Evolutionary conservation across 1,140 invertebrate genomes (phyloP).

Genomic region (Rhagoletis zephyria): DNA sequence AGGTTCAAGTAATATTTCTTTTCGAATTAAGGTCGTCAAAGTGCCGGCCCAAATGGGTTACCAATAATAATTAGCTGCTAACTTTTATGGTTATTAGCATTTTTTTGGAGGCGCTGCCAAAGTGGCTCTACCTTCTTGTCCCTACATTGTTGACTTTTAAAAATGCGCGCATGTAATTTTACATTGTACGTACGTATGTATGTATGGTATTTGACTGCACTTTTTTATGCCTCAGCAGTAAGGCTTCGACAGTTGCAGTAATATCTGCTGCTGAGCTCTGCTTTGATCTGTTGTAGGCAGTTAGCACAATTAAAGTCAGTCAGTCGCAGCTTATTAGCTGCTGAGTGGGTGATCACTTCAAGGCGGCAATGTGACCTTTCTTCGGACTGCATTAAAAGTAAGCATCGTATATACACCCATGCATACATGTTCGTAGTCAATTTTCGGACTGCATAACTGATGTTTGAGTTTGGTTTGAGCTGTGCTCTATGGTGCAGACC

Average conservation of each 20-base stretch:
- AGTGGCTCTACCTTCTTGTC: not conserved
- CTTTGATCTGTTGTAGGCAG: no score
- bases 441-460: not conserved
- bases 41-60: not conserved
- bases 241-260: not conserved
- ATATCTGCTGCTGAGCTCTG: not conserved
- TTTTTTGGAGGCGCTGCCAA: not conserved
- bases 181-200: not conserved
- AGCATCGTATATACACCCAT: not conserved
- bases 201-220: no score
- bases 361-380: slow-evolving; percentile 27
- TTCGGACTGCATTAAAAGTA: not conserved
- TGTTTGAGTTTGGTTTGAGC: not conserved
- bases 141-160: no score
- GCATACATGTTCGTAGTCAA: not conserved
- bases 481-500: no score
- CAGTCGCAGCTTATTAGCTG: not conserved
- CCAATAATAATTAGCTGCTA: slow-evolving; percentile 12
- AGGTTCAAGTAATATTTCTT: not conserved
- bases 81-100: not conserved
- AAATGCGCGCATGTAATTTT: no score
- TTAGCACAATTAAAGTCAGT: not conserved
- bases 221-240: not conserved
- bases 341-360: slow-evolving; percentile 33
- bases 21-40: not conserved